Percentiles rank a stretch among this genome's conserved stretches.
phyloP scores from a whole-genome alignment of 64 coral and sea anemone species.

The Montipora sp. region DNA sequence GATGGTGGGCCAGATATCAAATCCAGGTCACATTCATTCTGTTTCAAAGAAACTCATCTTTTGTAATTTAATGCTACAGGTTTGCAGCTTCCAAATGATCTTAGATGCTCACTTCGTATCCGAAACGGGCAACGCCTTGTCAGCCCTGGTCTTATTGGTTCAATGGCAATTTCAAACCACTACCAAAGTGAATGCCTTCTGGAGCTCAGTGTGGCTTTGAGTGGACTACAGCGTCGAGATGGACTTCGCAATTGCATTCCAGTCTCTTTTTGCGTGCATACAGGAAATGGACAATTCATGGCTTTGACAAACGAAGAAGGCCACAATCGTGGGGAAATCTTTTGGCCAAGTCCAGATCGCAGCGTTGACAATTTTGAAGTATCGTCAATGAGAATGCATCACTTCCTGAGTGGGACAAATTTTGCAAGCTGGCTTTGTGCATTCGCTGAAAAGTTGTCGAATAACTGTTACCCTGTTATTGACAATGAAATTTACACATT shows the following conservation, averaged over 20 bases:
- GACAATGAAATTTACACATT: conserved; percentile 94
- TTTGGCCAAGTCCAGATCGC: conserved; percentile 90
- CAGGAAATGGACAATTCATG: conserved; percentile 96
- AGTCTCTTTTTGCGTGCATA: conserved; percentile 86
- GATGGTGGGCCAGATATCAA: too few species aligned
- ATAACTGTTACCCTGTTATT: conserved; percentile 81
- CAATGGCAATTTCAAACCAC: conserved; percentile 96
- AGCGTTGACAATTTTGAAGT: conserved; percentile 45
- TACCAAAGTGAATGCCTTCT: conserved; percentile 96
- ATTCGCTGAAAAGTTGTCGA: conserved; percentile 75
- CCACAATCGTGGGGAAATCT: conserved; percentile 81
- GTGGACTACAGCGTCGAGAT: conserved; percentile 71
- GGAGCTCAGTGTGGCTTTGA: conserved; percentile 66
- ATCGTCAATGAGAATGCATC: conserved; percentile 67
- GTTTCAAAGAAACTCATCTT: too few species aligned
- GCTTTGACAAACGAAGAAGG: conserved; percentile 86
- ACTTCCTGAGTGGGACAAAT: conserved; percentile 76
- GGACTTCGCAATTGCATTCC: conserved; percentile 86
- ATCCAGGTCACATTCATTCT: too few species aligned
- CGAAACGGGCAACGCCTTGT: conserved; percentile 92
- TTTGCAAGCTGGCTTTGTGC: conserved; percentile 81
- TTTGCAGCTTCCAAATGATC: conserved; percentile 75
- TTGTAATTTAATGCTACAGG: conserved; percentile 25
- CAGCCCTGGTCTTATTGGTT: conserved; percentile 87
- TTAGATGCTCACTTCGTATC: conserved; percentile 89